These are phyloP conservation scores for Drosophila nannoptera DNA, from an alignment of 1,140 invertebrate genomes.

Conservation along the genomic window DNA sequence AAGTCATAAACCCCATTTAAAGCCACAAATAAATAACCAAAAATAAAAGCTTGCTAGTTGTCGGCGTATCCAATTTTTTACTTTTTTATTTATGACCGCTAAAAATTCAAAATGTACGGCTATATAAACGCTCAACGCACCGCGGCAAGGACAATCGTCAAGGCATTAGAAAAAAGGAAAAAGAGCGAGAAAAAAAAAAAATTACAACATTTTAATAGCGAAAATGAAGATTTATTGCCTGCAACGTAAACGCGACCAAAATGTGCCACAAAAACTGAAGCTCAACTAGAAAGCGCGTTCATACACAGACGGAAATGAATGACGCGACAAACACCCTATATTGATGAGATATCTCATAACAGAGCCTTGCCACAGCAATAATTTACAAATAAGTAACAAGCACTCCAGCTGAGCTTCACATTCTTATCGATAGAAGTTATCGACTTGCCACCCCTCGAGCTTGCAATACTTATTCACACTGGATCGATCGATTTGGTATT, in stretches of 20 bases:
- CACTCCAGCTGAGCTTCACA: too few species aligned
- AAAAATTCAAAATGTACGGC: slow-evolving; percentile 55
- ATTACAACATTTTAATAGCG: slow-evolving; percentile 76
- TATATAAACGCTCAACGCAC: slow-evolving; percentile 24
- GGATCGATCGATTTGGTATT: too few species aligned
- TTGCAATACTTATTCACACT: too few species aligned
- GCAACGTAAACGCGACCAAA: slow-evolving; percentile 50
- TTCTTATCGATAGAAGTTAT: too few species aligned
- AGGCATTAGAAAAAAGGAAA: slow-evolving; percentile 52
- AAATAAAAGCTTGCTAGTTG: slow-evolving; percentile 30
- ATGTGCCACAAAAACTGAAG: slow-evolving; percentile 53
- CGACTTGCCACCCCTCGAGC: too few species aligned
- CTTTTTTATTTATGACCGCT: slow-evolving; percentile 59
- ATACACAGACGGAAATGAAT: slow-evolving; percentile 24
- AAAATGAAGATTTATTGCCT: slow-evolving; percentile 75
- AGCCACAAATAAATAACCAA: slow-evolving; percentile 7
- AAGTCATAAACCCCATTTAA: slow-evolving; percentile 65
- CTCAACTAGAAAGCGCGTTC: slow-evolving; percentile 59
- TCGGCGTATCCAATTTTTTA: slow-evolving; percentile 62
- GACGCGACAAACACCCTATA: slow-evolving; percentile 12
- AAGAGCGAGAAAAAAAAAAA: slow-evolving; percentile 41
- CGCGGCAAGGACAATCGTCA: slow-evolving; percentile 57
- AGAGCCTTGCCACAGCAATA: too few species aligned
- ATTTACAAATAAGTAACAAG: too few species aligned
- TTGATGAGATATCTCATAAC: too few species aligned